Evolutionary conservation across 2,888 invertebrate genomes (phyloP), one percentile per base, ranked within the genome.

Genomic region (Hipparchia sbordonii): DNA sequence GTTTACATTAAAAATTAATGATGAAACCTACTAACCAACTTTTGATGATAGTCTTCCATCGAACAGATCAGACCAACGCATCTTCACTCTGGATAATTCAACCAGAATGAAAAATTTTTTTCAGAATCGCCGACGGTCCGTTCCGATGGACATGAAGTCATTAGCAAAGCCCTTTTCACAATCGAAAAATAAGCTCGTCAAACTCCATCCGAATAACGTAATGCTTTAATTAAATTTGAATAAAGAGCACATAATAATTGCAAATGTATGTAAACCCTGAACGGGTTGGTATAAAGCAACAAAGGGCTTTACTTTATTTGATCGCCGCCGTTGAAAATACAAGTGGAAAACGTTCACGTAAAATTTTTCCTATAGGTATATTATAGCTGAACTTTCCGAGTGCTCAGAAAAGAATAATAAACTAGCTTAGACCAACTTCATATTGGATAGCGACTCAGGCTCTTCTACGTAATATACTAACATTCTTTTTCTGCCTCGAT

Each of bases 181-280:
- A 45, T 59, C n/a, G 12, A n/a, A 61, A 46, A 61, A 61, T 9
- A 12, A 0, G 2, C 48, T 45, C 39, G 2, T 45, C 45, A n/a
- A 61, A 33, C 7, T n/a, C n/a, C 45, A n/a, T 45, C n/a, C 45
- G 46, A 61, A 61, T 60, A n/a, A n/a, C n/a, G 61, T 45, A 61
- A 52, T 45, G n/a, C n/a, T 61, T 60, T 62, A 7, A 62, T 62
- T 48, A 48, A 48, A 62, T 62, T 62, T 13, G 8, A 62, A 48
- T 48, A 60, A 62, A 48, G n/a, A 62, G 13, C 62, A 48, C 62
- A 62, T 62, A 46, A 6, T 6, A 62, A 62, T 48, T 62, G 13
- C 48, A 62, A 62, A 62, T 62, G 8, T 62, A 62, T 48, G 62
- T 48, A 48, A 62, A 62, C 6, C 48, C 60, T 6, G 3, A 45